phyloP scores from a whole-genome alignment of 2,888 invertebrate species.

The Cordylochernes scorpioides region DNA sequence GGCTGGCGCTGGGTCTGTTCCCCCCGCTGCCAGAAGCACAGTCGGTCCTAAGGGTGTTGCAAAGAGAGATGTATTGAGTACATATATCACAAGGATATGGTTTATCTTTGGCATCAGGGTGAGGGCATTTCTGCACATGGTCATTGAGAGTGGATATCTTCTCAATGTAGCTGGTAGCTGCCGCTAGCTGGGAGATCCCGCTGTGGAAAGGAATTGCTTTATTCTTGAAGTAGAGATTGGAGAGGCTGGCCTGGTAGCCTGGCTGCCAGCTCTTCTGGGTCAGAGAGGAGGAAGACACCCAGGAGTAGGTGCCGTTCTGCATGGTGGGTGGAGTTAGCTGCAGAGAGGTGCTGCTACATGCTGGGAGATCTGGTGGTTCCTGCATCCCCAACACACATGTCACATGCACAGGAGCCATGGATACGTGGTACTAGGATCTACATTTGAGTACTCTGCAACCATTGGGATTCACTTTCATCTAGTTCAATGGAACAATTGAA shows the following conservation, averaged over 20 bases:
- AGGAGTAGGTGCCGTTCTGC: slow-evolving; percentile 15
- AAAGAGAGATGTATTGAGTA: slow-evolving; percentile 11
- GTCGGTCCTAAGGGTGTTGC: slow-evolving; percentile 7
- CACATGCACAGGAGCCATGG: no score
- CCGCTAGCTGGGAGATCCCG: slow-evolving; percentile 14
- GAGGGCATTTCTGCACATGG: slow-evolving; percentile 13
- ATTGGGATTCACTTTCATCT: no score
- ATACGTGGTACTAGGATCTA: no score
- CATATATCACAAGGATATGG: slow-evolving; percentile 14
- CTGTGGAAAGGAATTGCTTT: slow-evolving; percentile 13
- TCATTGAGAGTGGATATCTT: slow-evolving; percentile 14
- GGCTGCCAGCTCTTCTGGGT: slow-evolving; percentile 13
- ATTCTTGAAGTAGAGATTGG: slow-evolving; percentile 15
- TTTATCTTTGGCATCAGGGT: slow-evolving; percentile 13
- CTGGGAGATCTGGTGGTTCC: no score
- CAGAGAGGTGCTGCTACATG: no score
- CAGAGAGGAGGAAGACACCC: slow-evolving; percentile 13
- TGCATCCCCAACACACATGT: no score
- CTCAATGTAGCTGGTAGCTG: slow-evolving; percentile 15
- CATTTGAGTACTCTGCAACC: no score
- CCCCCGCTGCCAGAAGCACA: slow-evolving; percentile 3
- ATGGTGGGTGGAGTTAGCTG: slow-evolving; percentile 5
- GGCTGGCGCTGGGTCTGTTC: slow-evolving; percentile 5
- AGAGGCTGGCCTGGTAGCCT: slow-evolving; percentile 15
- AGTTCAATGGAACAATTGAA: no score